Base-by-base conservation (phyloP, 2,797 vertebrate genomes). In the Xenentodon cancila region DNA sequence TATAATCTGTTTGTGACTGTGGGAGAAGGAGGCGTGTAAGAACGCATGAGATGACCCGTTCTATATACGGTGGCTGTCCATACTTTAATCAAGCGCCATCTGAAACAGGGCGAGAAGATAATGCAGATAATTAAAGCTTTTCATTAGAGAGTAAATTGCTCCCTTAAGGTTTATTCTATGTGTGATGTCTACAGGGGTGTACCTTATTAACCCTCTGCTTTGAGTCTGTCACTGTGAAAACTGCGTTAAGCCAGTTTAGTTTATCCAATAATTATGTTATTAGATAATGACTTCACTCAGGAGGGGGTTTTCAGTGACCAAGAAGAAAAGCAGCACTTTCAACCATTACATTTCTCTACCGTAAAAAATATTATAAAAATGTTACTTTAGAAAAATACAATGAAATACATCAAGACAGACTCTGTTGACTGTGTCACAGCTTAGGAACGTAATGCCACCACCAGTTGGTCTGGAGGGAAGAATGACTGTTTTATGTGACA, bases 41-140 rank as follows among this genome's bases (percentile, higher is more conserved):
- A 55, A 44, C 61, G 53, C 76, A 52, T 72, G 51, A 50, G 30
- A 45, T 61, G 17, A 30, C 54, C 62, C 70, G 59, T 64, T 81
- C 63, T 72, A 53, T 72, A 50, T 60, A 47, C 5, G 16, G 32
- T 67, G 58, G 52, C 71, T 61, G 48, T 55, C 55, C 50, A 59
- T 77, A 53, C 68, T 78, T 75, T 83, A 84, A 83, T 87, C 79
- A 85, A 82, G 80, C 71, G 64, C 59, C 52, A 70, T 68, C 77
- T 71, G 75, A 85, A 78, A 68, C n/a, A 1, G 40, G 73, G 64
- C 84, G 68, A 75, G 48, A 44, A 59, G 76, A 79, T 75, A 69
- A 85, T 81, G 65, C 50, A 49, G 68, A 82, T 79, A 77, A 88
- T 82, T 84, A 84, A 78, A 80, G 64, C 68, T 55, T 79, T 83